Conservation (phyloP, 2,797 vertebrate species). For the Melanotaenia trifasciata region DNA sequence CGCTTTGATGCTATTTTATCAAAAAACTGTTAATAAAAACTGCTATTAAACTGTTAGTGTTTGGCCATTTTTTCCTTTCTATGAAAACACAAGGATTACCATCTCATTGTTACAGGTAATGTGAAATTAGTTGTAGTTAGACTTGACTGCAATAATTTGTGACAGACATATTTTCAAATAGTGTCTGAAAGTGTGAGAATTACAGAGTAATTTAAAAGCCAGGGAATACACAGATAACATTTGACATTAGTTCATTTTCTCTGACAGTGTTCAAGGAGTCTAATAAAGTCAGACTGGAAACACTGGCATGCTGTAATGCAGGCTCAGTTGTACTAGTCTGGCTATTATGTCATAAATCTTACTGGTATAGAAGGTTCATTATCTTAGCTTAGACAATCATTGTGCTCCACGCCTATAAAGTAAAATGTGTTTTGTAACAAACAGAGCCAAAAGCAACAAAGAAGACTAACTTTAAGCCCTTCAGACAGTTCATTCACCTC, state of each 20-base stretch:
- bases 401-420: not conserved
- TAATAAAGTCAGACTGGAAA: conserved; percentile 36
- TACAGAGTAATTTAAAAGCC: conserved; percentile 9
- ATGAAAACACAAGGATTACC: conserved; percentile 1
- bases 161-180: not conserved
- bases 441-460: not conserved
- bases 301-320: conserved; percentile 11
- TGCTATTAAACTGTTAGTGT: not conserved
- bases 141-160: not conserved
- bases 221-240: conserved; percentile 13
- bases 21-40: not conserved
- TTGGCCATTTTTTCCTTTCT: not conserved
- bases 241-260: conserved; percentile 3
- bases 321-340: conserved; percentile 20
- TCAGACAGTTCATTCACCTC: not conserved
- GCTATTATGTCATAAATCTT: not conserved
- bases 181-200: conserved; percentile 12
- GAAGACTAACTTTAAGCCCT: not conserved
- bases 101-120: not conserved
- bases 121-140: conserved; percentile 20
- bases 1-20: conserved; percentile 17
- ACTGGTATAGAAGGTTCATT: not conserved
- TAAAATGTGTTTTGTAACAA: not conserved
- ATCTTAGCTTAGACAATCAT: not conserved
- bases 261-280: conserved; percentile 27